Conservation (phyloP, 2,888 invertebrate species). For the Euclidia mi region DNA sequence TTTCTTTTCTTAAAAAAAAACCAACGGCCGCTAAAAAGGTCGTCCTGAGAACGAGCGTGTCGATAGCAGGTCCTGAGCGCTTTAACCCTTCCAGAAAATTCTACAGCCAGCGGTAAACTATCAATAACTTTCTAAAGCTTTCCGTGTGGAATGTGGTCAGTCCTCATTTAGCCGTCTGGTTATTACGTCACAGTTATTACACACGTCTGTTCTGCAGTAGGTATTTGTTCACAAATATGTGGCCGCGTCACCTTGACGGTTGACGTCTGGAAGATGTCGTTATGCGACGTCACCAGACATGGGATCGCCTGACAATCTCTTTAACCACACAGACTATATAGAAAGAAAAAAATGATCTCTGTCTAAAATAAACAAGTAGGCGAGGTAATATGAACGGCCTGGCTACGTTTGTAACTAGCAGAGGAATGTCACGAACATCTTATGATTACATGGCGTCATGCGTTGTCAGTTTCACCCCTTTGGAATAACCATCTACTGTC, state of each 20-base stretch:
- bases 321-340: constrained; percentile 14
- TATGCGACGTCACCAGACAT: constrained; percentile 58
- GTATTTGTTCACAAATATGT: constrained; percentile 47
- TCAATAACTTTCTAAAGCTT: constrained; percentile 10
- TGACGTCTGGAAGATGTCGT: constrained; percentile 64
- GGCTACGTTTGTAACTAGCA: too few relatives aligned
- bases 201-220: constrained; percentile 37
- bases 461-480: too few relatives aligned
- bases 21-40: too few relatives aligned
- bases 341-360: background rate
- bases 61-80: too few relatives aligned
- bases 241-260: constrained; percentile 60
- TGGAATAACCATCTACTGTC: too few relatives aligned
- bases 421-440: too few relatives aligned
- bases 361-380: too few relatives aligned
- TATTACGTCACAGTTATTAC: constrained; percentile 52
- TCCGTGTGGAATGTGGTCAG: constrained; percentile 14
- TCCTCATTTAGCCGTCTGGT: constrained; percentile 36
- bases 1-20: too few relatives aligned
- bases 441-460: too few relatives aligned
- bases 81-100: constrained; percentile 7
- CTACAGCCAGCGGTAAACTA: background rate
- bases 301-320: constrained; percentile 35
- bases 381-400: too few relatives aligned
- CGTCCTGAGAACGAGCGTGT: too few relatives aligned